Evolutionary conservation across 2,888 invertebrate species (phyloP).

Genomic region (Galerucella calmariensis): DNA sequence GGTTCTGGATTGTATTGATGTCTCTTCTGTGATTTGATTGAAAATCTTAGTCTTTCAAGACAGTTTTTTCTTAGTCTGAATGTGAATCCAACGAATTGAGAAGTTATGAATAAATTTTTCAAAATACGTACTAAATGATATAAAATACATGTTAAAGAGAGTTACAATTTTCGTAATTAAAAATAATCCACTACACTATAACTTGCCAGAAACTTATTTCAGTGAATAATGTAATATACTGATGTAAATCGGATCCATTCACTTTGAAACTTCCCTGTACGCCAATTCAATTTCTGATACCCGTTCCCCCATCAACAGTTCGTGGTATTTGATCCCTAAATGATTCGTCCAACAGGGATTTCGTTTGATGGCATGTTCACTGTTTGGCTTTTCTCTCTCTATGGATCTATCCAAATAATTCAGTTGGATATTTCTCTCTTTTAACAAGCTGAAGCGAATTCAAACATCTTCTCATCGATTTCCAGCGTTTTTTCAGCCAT

Average conservation of each 20-base stretch:
- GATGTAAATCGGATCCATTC: conserved; percentile 20
- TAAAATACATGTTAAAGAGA: too few species aligned
- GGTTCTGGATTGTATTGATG: too few species aligned
- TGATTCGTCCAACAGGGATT: conserved; percentile 23
- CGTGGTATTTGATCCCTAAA: conserved; percentile 31
- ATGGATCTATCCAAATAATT: conserved; percentile 1
- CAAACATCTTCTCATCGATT: not conserved
- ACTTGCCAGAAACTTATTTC: not conserved
- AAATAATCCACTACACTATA: not conserved
- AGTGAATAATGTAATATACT: conserved; percentile 25
- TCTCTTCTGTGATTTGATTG: too few species aligned
- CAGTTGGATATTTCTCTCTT: not conserved
- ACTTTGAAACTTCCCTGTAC: conserved; percentile 22
- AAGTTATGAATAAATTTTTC: not conserved
- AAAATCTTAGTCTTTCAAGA: too few species aligned
- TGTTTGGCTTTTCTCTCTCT: conserved; percentile 6
- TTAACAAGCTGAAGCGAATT: not conserved
- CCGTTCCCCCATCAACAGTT: conserved; percentile 12
- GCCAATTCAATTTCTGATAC: conserved; percentile 21
- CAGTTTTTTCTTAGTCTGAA: too few species aligned
- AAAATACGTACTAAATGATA: too few species aligned
- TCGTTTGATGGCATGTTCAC: conserved; percentile 10
- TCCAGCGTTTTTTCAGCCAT: not conserved
- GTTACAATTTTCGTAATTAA: not conserved
- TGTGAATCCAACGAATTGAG: not conserved